A percentile compares a stretch with the other conserved stretches of the same genome.
Evolutionary conservation across 2,888 invertebrate genomes (phyloP).

Genomic region (Rhogogaster chlorosoma): DNA sequence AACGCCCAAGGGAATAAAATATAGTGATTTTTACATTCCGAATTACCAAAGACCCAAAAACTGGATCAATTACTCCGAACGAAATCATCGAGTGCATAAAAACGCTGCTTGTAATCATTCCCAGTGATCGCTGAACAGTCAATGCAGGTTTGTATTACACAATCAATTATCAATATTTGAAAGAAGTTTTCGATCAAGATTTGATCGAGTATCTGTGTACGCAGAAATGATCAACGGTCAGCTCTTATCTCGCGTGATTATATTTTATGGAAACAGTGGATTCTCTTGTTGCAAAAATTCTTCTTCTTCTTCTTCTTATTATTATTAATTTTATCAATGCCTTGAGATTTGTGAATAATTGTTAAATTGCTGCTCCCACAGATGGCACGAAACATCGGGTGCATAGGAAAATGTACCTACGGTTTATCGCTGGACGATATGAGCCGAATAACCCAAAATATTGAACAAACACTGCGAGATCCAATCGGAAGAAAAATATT

Average conservation of each 20-base stretch:
- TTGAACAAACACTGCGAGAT: conserved; percentile 64
- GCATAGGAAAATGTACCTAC: conserved; percentile 70
- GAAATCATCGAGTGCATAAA: neutral
- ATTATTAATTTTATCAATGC: neutral
- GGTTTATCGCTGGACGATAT: conserved; percentile 66
- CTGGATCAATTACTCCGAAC: neutral
- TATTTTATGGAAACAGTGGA: neutral
- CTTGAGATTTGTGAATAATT: neutral
- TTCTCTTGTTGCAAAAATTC: neutral
- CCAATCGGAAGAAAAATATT: conserved; percentile 65
- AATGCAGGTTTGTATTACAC: neutral
- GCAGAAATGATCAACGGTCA: neutral
- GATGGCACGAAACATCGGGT: conserved; percentile 60
- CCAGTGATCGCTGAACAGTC: neutral
- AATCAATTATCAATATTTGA: neutral
- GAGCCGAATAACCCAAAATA: conserved; percentile 67
- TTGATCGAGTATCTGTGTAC: neutral
- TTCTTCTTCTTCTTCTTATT: too few species aligned
- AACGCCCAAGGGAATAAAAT: neutral
- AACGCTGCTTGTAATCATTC: neutral
- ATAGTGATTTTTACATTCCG: neutral
- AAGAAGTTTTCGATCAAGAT: neutral
- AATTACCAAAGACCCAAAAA: neutral
- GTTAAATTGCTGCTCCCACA: neutral
- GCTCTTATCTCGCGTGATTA: neutral